Evolutionary conservation across 2,888 invertebrate genomes (phyloP).

Genomic region (Acleris sparsana): DNA sequence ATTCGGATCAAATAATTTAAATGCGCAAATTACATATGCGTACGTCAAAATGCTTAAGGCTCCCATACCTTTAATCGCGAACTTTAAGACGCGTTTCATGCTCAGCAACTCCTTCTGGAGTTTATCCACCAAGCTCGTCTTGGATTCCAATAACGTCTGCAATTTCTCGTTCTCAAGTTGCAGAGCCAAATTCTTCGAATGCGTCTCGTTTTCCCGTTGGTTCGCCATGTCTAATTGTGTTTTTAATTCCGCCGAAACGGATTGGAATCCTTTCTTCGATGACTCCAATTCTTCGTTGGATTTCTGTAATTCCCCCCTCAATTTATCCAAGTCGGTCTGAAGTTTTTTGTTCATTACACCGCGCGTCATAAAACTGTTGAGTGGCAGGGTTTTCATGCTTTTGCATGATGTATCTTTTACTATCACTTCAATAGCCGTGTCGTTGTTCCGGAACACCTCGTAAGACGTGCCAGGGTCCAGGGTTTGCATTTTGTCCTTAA

Average conservation of each 20-base stretch:
- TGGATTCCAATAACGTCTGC: conserved; percentile 58
- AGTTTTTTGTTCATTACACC: conserved; percentile 42
- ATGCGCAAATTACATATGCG: too few species aligned
- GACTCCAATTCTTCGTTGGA: conserved; percentile 50
- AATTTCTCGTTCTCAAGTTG: conserved; percentile 71
- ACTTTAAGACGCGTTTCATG: conserved; percentile 61
- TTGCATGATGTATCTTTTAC: conserved; percentile 62
- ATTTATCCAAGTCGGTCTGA: conserved; percentile 51
- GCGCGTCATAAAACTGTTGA: conserved; percentile 10
- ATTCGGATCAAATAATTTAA: too few species aligned
- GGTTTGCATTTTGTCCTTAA: conserved; percentile 35
- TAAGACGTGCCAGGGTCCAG: conserved; percentile 50
- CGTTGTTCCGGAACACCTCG: conserved; percentile 68
- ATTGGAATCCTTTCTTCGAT: conserved; percentile 52
- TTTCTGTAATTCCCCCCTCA: conserved; percentile 53
- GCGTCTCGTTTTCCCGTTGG: conserved; percentile 56
- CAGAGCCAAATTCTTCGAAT: conserved; percentile 53
- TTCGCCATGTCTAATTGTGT: conserved; percentile 59
- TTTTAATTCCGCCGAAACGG: conserved; percentile 60
- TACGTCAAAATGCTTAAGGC: neutral
- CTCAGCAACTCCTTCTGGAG: conserved; percentile 61
- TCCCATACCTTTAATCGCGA: conserved; percentile 53
- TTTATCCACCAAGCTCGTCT: conserved; percentile 57
- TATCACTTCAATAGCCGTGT: conserved; percentile 68
- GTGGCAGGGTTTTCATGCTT: conserved; percentile 42